Evolutionary conservation across 2,113 vertebrate genomes (phyloP).

Genomic region (Theristicus caerulescens): DNA sequence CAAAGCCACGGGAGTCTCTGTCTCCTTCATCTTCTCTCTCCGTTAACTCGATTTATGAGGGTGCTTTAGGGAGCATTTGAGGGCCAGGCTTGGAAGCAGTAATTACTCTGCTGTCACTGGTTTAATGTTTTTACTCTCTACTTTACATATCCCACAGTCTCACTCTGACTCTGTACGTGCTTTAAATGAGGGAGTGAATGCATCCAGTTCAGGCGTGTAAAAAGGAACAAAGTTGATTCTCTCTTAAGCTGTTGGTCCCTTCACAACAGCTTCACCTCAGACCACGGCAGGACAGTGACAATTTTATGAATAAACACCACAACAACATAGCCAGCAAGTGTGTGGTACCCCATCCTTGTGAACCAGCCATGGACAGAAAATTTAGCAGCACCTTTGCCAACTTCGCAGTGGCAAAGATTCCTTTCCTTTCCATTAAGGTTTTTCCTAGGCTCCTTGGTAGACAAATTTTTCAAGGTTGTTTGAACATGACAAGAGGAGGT

Average conservation of each 20-base stretch:
- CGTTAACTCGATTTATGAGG: slow-evolving; percentile 20
- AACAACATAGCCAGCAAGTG: neutral
- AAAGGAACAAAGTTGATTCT: neutral
- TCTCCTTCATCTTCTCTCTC: neutral
- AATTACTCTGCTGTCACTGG: slow-evolving; percentile 24
- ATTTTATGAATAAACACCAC: neutral
- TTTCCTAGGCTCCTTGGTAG: neutral
- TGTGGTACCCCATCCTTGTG: neutral
- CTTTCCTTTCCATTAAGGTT: neutral
- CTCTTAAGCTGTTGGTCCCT: neutral
- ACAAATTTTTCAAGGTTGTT: neutral
- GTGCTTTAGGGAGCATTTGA: neutral
- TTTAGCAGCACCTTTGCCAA: neutral
- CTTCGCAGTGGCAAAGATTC: neutral
- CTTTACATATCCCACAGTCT: neutral
- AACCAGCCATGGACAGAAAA: neutral
- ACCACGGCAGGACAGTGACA: neutral
- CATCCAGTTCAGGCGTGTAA: neutral
- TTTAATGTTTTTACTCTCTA: neutral
- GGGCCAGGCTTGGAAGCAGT: neutral
- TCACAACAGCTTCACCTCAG: neutral
- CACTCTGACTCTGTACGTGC: neutral
- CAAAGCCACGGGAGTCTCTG: neutral
- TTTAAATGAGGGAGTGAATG: neutral
- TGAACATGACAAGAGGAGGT: neutral